Conservation (phyloP, 23 tunicate species). For the Halocynthia roretzi region DNA sequence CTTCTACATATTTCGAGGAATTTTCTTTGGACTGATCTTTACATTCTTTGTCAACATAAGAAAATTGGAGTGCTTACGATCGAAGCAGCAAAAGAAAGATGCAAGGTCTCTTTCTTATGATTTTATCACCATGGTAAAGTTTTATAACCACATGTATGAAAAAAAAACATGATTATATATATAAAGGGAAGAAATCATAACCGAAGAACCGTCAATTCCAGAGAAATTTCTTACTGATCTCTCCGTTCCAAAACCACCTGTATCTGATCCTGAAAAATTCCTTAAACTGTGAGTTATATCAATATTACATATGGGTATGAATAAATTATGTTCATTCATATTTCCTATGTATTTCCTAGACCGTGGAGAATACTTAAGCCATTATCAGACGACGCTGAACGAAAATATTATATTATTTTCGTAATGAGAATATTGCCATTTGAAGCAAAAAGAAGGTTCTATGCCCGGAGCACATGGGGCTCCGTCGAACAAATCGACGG, state of each 20-base stretch:
- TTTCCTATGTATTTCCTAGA: background rate
- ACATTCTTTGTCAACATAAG: too few relatives aligned
- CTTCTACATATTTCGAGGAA: too few relatives aligned
- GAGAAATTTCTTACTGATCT: background rate
- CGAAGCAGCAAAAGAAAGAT: too few relatives aligned
- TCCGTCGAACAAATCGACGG: slow-evolving; percentile 29
- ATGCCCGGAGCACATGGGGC: slow-evolving; percentile 57
- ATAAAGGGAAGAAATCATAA: too few relatives aligned
- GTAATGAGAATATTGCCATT: background rate
- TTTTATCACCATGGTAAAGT: too few relatives aligned
- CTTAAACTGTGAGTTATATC: background rate
- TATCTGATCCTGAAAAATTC: background rate
- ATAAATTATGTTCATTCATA: background rate
- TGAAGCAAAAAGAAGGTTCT: slow-evolving; percentile 30
- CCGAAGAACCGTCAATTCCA: slow-evolving; percentile 3
- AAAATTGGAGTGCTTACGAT: too few relatives aligned
- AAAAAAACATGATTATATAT: too few relatives aligned
- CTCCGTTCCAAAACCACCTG: background rate
- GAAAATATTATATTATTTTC: slow-evolving; percentile 8
- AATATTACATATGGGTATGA: background rate
- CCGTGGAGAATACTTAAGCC: slow-evolving; percentile 7
- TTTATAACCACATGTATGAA: too few relatives aligned
- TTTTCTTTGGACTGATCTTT: too few relatives aligned
- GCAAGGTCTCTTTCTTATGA: too few relatives aligned
- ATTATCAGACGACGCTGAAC: background rate